Percentiles rank a stretch among this genome's conserved stretches.
Evolutionary conservation across 1,140 invertebrate species (phyloP).

Genomic region (Brachionus plicatilis): DNA sequence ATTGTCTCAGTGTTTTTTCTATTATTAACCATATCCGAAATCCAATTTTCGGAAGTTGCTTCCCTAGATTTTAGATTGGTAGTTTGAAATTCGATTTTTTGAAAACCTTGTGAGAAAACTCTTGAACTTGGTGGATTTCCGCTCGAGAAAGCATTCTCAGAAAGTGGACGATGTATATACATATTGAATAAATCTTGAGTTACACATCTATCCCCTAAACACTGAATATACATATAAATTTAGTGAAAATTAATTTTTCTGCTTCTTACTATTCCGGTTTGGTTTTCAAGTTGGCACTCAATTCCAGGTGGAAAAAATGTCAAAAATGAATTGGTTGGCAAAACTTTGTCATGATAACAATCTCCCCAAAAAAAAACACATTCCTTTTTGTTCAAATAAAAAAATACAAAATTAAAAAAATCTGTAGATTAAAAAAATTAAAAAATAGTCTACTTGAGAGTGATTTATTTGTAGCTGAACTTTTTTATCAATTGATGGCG

Average conservation of each 20-base stretch:
- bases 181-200: neutral
- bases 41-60: too few relatives aligned
- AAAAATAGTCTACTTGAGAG: neutral
- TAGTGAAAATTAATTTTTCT: neutral
- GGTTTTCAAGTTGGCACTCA: neutral
- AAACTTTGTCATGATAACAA: neutral
- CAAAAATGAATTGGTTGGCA: neutral
- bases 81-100: too few relatives aligned
- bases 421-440: neutral
- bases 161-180: neutral
- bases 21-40: too few relatives aligned
- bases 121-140: too few relatives aligned
- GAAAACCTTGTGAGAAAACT: neutral
- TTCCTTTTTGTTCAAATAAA: neutral
- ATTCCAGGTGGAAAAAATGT: conserved; percentile 7
- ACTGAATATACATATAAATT: neutral
- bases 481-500: neutral
- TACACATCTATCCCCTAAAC: conserved; percentile 11
- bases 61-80: too few relatives aligned
- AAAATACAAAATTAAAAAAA: neutral
- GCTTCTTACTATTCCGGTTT: neutral
- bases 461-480: neutral
- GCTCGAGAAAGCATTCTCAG: neutral
- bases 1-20: too few relatives aligned
- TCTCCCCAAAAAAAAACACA: neutral